Evolutionary conservation across 2,113 vertebrate genomes (phyloP).

Genomic region (Gymnarchus niloticus): DNA sequence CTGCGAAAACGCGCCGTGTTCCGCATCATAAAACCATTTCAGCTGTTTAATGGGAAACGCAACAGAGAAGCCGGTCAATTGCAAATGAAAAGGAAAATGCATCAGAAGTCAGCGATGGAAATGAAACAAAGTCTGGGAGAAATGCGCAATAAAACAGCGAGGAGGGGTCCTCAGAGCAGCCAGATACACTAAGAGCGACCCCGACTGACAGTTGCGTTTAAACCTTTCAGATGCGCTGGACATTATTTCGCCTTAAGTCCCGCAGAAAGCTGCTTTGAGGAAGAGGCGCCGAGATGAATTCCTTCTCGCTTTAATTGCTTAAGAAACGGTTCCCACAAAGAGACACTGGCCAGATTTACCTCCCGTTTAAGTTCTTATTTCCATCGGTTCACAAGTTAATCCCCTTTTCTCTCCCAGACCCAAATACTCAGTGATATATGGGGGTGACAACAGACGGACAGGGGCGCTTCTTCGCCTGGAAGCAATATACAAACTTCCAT

Average conservation of each 20-base stretch:
- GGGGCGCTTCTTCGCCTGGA: conserved; percentile 33
- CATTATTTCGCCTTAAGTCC: conserved; percentile 76
- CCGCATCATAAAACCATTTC: conserved; percentile 34
- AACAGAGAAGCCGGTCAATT: conserved; percentile 35
- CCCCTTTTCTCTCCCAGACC: conserved; percentile 72
- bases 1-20: conserved; percentile 21
- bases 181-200: conserved; percentile 65
- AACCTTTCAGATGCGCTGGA: conserved; percentile 76
- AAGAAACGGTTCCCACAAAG: conserved; percentile 88
- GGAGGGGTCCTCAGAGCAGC: conserved; percentile 34
- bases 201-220: conserved; percentile 73
- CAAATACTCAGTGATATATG: conserved; percentile 43
- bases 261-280: conserved; percentile 81
- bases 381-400: conserved; percentile 93
- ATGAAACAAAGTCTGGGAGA: conserved; percentile 27
- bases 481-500: conserved; percentile 14
- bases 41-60: conserved; percentile 48
- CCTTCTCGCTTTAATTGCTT: conserved; percentile 93
- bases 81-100: conserved; percentile 54
- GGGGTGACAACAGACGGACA: conserved; percentile 33
- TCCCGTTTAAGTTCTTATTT: conserved; percentile 91
- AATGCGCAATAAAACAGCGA: conserved; percentile 37
- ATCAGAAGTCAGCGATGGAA: conserved; percentile 51
- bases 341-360: conserved; percentile 85
- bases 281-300: conserved; percentile 83